Evolutionary conservation across 2,888 invertebrate genomes (phyloP), one percentile per base, ranked within the genome.

Genomic region (Lutraria lutraria): DNA sequence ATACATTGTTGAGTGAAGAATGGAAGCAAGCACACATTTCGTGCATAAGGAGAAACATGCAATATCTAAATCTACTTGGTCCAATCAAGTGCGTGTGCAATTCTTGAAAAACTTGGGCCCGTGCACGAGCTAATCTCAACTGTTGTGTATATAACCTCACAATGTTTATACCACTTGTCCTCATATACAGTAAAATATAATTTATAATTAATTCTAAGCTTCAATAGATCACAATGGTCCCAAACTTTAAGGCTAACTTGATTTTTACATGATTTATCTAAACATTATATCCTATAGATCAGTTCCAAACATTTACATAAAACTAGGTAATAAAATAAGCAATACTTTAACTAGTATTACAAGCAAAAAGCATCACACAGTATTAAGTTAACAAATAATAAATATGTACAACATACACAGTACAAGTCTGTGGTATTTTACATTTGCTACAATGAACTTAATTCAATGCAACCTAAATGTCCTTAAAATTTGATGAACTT

Each of bases 21-120:
- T 54, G 83, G 31, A 52, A 79, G 85, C 85, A 85, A 72, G 83
- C 83, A 83, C 21, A n/a, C 60, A 83, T 63, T 63, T 16, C 21
- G 63, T 63, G 63, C 63, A 63, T 10, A 31, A 76, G 76, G 76
- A 76, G 15, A 76, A 76, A 76, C 29, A 76, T 76, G 34, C 76
- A 76, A 76, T 76, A 34, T 31, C 85, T 85, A 85, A 53, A 56
- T 79, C 76, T 85, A 85, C 85, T 85, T 85, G 85, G 85, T 85
- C 85, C 85, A 63, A 53, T 56, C 68, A 72, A 85, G n/a, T 79
- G 76, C 76, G 79, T 56, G 85, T 76, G 72, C 72, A 85, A 79
- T 52, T 85, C 85, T 85, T 56, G 54, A 54, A 76, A 79, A 76
- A 79, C 56, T 85, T 85, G 85, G 85, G 85, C 85, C 85, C 85